A percentile compares a stretch with the other conserved stretches of the same genome.
phyloP scores from a whole-genome alignment of 23 tunicate genomes.

The Halocynthia aurantium region DNA sequence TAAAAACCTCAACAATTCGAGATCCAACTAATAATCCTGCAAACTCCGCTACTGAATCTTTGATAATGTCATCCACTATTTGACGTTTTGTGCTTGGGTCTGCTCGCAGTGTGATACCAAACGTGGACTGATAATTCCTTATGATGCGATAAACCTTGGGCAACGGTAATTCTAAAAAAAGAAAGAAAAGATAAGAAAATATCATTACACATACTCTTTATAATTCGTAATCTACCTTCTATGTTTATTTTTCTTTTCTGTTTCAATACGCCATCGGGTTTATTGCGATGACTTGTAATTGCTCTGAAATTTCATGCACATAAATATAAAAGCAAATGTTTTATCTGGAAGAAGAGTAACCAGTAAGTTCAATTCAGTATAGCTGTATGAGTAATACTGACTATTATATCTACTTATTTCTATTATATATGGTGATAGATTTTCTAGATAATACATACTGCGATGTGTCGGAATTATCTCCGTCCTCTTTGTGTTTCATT shows the following conservation, averaged over 20 bases:
- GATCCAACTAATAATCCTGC: constrained; percentile 72
- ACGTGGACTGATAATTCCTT: neutral
- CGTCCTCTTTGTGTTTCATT: neutral
- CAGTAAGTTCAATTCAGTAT: too few species aligned
- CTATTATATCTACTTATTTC: too few species aligned
- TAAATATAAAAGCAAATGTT: too few species aligned
- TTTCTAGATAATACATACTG: neutral
- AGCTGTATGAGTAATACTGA: too few species aligned
- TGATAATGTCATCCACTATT: constrained; percentile 34
- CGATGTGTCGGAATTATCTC: neutral
- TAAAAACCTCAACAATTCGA: constrained; percentile 70
- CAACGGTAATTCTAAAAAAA: constrained; percentile 59
- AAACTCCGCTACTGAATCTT: constrained; percentile 65
- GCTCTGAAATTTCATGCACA: too few species aligned
- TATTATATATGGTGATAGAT: too few species aligned
- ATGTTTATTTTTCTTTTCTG: too few species aligned
- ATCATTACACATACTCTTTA: neutral
- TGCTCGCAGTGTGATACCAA: too few species aligned
- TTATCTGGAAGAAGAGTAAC: too few species aligned
- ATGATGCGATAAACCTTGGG: constrained; percentile 79
- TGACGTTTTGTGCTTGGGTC: constrained; percentile 29
- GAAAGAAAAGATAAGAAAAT: neutral
- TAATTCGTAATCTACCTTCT: neutral
- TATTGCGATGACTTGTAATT: too few species aligned
- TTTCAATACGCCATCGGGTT: too few species aligned